Evolutionary conservation across 2,113 vertebrate species (phyloP).

Genomic region (Stegastes partitus): DNA sequence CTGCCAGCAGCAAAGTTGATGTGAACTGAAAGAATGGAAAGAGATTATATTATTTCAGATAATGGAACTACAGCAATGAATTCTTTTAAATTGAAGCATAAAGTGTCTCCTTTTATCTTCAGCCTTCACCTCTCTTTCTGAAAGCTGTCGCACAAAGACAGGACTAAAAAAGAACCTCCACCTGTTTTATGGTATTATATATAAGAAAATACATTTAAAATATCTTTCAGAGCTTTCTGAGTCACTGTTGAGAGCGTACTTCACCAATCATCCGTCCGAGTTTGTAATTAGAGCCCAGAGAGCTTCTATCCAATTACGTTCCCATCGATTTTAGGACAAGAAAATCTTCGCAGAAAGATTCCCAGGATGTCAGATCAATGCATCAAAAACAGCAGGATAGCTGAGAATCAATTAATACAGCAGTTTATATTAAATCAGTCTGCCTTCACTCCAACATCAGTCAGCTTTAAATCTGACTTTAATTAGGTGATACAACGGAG

Average conservation of each 20-base stretch:
- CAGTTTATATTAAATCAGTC: conserved; percentile 50
- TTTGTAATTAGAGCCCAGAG: conserved; percentile 74
- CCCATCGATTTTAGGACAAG: conserved; percentile 68
- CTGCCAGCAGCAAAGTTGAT: conserved; percentile 59
- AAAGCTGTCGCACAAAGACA: neutral
- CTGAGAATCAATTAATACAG: conserved; percentile 52
- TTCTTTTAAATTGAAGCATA: neutral
- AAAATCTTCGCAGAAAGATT: conserved; percentile 62
- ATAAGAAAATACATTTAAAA: neutral
- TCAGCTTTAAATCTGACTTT: conserved; percentile 50
- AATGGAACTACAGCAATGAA: neutral
- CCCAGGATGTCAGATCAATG: conserved; percentile 75
- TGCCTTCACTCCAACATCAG: conserved; percentile 24
- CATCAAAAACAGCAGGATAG: conserved; percentile 51
- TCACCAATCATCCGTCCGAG: conserved; percentile 43
- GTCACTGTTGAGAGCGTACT: neutral
- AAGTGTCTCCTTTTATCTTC: neutral
- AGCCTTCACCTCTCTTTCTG: neutral
- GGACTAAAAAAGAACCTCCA: neutral
- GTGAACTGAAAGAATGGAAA: conserved; percentile 64
- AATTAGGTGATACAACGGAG: conserved; percentile 34
- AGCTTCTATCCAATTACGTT: conserved; percentile 70
- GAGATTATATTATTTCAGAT: conserved; percentile 15
- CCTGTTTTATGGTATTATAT: no score
- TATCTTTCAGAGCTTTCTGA: conserved; percentile 3